Base-by-base conservation (phyloP, 2,888 invertebrate species). In the Leucoma salicis region DNA sequence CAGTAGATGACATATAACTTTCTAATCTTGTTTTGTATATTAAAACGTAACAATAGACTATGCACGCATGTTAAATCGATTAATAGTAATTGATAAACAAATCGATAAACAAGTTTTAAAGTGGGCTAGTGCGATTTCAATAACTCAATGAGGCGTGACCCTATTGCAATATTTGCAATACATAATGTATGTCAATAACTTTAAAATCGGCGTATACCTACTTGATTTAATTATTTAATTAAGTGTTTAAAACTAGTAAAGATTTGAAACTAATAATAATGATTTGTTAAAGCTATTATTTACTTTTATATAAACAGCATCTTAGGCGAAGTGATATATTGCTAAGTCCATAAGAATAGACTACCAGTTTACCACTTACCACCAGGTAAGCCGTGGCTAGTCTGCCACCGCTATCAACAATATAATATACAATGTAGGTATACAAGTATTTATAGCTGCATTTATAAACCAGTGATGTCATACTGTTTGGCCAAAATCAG, bases 21-120 rank as follows among this genome's bases (percentile, higher is more conserved):
- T 87, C 85, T 86, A 83, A 82, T 80, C 70, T 74, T 63, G 57
- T 71, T 21, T 67, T 63, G 57, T 60, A 68, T 57, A 62, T 52
- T 55, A 55, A 69, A 66, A 74, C 72, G 67, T 74, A 75, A 76
- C 76, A 74, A 65, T 63, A 60, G 66, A 63, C 52, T 53, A 49
- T 56, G 49, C 49, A 41, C 33, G 40, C 49, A 48, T 56, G 59
- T 53, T 48, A 44, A 52, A 64, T 53, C 59, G 54, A 57, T 63
- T 47, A 57, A 62, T 63, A 45, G 28, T 56, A 60, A 43, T 46
- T 51, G 56, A 57, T 53, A 63, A 59, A 64, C 64, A 57, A 57
- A 54, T 46, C 52, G 56, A 57, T 53, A 63, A 59, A 64, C 64
- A 57, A 57, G 55, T 58, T 63, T 48, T 53, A 37, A 56, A 58